These are phyloP conservation scores for Apodemus agrarius DNA, from an alignment of 2,797 vertebrate species.

Conservation along the genomic window DNA sequence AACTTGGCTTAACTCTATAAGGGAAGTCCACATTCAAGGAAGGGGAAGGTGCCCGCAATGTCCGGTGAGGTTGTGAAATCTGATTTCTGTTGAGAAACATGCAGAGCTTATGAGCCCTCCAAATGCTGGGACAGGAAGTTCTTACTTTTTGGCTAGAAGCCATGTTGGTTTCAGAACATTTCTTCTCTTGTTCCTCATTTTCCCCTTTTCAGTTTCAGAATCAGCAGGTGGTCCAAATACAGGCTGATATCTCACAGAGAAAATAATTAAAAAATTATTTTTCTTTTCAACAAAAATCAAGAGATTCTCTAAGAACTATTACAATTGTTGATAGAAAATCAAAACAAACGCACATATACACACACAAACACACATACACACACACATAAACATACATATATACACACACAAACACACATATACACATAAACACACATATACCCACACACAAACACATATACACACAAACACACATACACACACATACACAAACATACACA, in stretches of 20 bases:
- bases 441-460: background rate
- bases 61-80: slow-evolving; percentile 38
- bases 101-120: background rate
- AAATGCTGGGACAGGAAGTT: background rate
- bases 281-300: slow-evolving; percentile 1
- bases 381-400: background rate
- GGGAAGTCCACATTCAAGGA: slow-evolving; percentile 39
- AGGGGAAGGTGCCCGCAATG: background rate
- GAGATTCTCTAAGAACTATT: background rate
- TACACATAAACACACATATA: background rate
- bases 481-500: too few relatives aligned
- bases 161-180: background rate
- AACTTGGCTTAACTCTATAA: background rate
- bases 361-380: background rate
- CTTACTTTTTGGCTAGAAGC: background rate
- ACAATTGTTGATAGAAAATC: background rate
- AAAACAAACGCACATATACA: background rate
- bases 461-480: too few relatives aligned
- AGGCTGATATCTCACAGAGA: background rate
- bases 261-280: background rate
- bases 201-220: background rate
- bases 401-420: background rate
- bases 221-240: background rate
- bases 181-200: background rate
- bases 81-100: background rate